Percentiles rank a stretch among this genome's conserved stretches.
phyloP scores from a whole-genome alignment of 1,140 invertebrate genomes.

The Aphidius ervi region DNA sequence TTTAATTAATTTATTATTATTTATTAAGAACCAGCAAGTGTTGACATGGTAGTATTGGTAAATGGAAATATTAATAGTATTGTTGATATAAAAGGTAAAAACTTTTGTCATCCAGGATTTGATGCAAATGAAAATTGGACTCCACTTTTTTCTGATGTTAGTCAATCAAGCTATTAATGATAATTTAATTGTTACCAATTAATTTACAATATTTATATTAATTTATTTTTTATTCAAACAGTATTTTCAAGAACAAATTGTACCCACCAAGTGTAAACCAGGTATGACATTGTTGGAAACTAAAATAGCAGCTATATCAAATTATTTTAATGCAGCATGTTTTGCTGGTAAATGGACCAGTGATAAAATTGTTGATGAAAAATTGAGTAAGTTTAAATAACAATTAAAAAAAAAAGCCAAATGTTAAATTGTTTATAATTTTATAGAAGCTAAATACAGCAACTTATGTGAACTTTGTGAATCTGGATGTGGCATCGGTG shows the following conservation, averaged over 20 bases:
- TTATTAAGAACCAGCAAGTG: conserved; percentile 57
- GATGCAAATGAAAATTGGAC: conserved; percentile 60
- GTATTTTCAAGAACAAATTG: conserved; percentile 70
- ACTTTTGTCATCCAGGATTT: conserved; percentile 72
- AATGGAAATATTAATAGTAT: conserved; percentile 58
- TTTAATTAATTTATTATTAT: conserved; percentile 11
- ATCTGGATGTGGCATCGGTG: conserved; percentile 59
- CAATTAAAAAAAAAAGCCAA: not conserved
- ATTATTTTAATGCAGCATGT: conserved; percentile 71
- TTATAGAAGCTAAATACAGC: conserved; percentile 63
- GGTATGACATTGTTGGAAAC: conserved; percentile 67
- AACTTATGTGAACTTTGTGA: conserved; percentile 70
- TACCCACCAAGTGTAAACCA: conserved; percentile 63
- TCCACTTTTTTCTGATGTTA: conserved; percentile 63
- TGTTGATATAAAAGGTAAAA: conserved; percentile 62
- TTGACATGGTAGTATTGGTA: conserved; percentile 68
- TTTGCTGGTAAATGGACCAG: conserved; percentile 77
- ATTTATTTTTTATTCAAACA: conserved; percentile 38
- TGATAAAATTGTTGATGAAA: conserved; percentile 59
- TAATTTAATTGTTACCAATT: not conserved
- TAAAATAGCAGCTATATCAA: conserved; percentile 62
- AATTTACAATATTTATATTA: conserved; percentile 3
- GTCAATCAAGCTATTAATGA: conserved; percentile 17
- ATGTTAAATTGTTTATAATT: not conserved
- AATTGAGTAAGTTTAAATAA: conserved; percentile 61